These are phyloP conservation scores for Melanchra persicariae DNA, from an alignment of 2,888 invertebrate genomes.

Conservation along the genomic window DNA sequence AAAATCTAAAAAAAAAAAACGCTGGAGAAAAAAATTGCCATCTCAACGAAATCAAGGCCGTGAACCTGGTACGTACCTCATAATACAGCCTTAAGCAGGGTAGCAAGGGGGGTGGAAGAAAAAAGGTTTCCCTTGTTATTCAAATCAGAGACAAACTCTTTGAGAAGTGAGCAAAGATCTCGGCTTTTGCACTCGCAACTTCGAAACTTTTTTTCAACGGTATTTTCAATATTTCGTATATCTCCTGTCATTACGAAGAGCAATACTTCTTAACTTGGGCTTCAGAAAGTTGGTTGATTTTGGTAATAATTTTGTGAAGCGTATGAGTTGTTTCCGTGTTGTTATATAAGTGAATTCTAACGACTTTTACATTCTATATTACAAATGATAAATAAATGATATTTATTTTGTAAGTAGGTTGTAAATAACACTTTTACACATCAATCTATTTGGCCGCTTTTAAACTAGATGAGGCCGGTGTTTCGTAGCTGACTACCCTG, in stretches of 20 bases:
- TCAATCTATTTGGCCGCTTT: too few relatives aligned
- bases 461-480: too few relatives aligned
- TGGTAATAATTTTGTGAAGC: conserved; percentile 9
- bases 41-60: conserved; percentile 4
- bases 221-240: conserved; percentile 70
- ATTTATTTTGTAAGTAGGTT: too few relatives aligned
- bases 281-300: conserved; percentile 17
- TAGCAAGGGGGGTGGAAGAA: conserved; percentile 65
- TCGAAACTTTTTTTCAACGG: conserved; percentile 72
- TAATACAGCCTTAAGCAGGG: conserved; percentile 58
- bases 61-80: conserved; percentile 35
- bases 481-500: too few relatives aligned
- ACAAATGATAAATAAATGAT: too few relatives aligned
- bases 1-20: not conserved
- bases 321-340: conserved; percentile 10
- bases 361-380: too few relatives aligned
- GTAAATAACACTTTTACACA: too few relatives aligned
- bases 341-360: not conserved
- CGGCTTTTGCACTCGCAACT: conserved; percentile 76
- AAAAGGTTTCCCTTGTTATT: conserved; percentile 88
- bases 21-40: conserved; percentile 1
- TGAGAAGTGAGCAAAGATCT: conserved; percentile 73
- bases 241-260: conserved; percentile 48
- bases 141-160: conserved; percentile 85
- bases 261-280: conserved; percentile 52